Evolutionary conservation across 2,888 invertebrate species (phyloP).

Genomic region (Tenthredo amoena): DNA sequence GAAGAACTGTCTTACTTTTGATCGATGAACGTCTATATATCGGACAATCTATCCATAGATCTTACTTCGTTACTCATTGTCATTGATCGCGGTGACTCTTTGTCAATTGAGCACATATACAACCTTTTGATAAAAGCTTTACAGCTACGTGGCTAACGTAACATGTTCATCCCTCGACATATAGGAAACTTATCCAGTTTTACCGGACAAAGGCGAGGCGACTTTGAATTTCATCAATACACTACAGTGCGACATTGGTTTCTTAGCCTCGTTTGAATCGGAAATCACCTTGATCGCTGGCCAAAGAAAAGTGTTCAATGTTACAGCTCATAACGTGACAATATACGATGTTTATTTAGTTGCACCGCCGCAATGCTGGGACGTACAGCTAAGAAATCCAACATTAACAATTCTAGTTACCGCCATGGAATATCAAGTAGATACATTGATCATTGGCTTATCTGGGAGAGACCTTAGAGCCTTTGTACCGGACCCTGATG

Average conservation of each 20-base stretch:
- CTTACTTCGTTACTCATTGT: background rate
- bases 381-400: conserved; percentile 67
- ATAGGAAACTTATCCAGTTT: conserved; percentile 77
- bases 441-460: conserved; percentile 77
- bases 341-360: conserved; percentile 71
- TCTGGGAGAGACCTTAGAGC: conserved; percentile 77
- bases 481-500: conserved; percentile 81
- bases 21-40: conserved; percentile 2
- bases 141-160: background rate
- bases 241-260: conserved; percentile 80
- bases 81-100: background rate
- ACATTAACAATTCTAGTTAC: conserved; percentile 65
- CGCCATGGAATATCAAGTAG: conserved; percentile 73
- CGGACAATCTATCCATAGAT: background rate
- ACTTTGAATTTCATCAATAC: conserved; percentile 84
- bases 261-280: conserved; percentile 63
- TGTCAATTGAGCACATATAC: background rate
- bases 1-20: conserved; percentile 20
- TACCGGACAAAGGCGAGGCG: conserved; percentile 75
- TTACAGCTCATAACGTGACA: conserved; percentile 71
- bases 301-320: conserved; percentile 72
- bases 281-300: conserved; percentile 66
- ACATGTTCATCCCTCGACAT: background rate
- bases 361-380: conserved; percentile 72
- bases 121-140: background rate